A percentile compares a stretch with the other conserved stretches of the same genome.
Conservation (phyloP, 2,888 invertebrate genomes). For the Myopa tessellatipennis region DNA sequence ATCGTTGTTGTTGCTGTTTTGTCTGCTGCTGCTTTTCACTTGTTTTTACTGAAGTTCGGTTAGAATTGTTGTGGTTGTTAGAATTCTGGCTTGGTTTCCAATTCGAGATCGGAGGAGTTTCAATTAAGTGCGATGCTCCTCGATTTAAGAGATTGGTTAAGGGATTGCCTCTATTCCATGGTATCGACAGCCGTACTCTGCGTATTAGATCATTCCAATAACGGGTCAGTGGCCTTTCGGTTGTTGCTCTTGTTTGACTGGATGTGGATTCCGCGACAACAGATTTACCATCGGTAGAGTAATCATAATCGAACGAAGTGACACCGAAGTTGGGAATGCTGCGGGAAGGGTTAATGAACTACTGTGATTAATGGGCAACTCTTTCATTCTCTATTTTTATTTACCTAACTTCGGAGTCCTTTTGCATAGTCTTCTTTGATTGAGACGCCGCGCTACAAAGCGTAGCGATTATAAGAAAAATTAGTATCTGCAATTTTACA, state of each 20-base stretch:
- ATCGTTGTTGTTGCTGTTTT: neutral
- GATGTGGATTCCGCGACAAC: slow-evolving; percentile 23
- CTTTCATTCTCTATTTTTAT: neutral
- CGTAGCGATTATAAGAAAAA: neutral
- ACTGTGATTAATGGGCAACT: neutral
- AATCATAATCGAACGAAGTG: slow-evolving; percentile 45
- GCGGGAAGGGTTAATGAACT: neutral
- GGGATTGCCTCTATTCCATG: slow-evolving; percentile 58
- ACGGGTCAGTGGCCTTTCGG: slow-evolving; percentile 52
- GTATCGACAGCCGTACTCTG: slow-evolving; percentile 54
- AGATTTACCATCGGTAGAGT: slow-evolving; percentile 14
- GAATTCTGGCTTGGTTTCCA: slow-evolving; percentile 31
- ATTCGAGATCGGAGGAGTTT: slow-evolving; percentile 52
- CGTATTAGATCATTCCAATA: slow-evolving; percentile 59
- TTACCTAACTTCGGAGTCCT: slow-evolving; percentile 4
- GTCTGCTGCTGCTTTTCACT: neutral
- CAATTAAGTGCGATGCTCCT: slow-evolving; percentile 53
- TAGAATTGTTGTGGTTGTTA: slow-evolving; percentile 24
- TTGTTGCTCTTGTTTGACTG: slow-evolving; percentile 41
- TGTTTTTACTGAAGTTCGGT: neutral
- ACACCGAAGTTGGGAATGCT: slow-evolving; percentile 13
- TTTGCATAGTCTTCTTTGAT: neutral
- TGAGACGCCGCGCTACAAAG: slow-evolving; percentile 1
- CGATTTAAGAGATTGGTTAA: slow-evolving; percentile 56
- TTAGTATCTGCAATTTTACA: slow-evolving; percentile 33